Evolutionary conservation across 2,888 invertebrate genomes (phyloP).

Genomic region (Drosophila melanosoma): DNA sequence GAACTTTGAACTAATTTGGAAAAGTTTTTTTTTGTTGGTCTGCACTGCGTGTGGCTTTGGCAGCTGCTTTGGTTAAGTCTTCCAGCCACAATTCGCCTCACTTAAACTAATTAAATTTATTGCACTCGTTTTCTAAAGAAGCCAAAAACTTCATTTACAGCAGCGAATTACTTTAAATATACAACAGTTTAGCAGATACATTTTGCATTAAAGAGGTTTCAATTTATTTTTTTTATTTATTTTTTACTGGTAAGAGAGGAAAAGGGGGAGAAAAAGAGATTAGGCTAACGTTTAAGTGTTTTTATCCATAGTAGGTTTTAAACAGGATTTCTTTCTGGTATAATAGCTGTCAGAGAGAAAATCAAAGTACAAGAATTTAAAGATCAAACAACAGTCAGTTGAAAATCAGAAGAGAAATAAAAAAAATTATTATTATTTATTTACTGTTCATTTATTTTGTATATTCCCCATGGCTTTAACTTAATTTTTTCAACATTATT

Average conservation of each 20-base stretch:
- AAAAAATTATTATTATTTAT: too few species aligned
- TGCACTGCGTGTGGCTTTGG: constrained; percentile 64
- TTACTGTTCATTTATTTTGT: too few species aligned
- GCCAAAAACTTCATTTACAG: not conserved
- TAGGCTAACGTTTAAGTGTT: too few species aligned
- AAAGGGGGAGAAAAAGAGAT: too few species aligned
- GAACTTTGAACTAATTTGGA: constrained; percentile 78
- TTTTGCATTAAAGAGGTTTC: not conserved
- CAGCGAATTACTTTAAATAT: not conserved
- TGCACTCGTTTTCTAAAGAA: constrained; percentile 35
- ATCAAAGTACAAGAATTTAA: too few species aligned
- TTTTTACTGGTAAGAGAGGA: too few species aligned
- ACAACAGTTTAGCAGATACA: not conserved
- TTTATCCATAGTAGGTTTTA: too few species aligned
- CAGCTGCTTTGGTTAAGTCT: constrained; percentile 62
- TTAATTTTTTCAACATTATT: too few species aligned
- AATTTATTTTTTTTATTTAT: not conserved
- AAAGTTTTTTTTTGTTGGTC: constrained; percentile 56
- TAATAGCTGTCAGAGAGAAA: too few species aligned
- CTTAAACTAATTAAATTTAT: constrained; percentile 78
- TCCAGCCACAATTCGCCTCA: constrained; percentile 57
- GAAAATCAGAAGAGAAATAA: not conserved
- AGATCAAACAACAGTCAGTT: not conserved
- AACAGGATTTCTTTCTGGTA: too few species aligned
- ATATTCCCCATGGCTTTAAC: too few species aligned